phyloP scores from a whole-genome alignment of 2,797 vertebrate genomes.

The Bradypodion ventrale region DNA sequence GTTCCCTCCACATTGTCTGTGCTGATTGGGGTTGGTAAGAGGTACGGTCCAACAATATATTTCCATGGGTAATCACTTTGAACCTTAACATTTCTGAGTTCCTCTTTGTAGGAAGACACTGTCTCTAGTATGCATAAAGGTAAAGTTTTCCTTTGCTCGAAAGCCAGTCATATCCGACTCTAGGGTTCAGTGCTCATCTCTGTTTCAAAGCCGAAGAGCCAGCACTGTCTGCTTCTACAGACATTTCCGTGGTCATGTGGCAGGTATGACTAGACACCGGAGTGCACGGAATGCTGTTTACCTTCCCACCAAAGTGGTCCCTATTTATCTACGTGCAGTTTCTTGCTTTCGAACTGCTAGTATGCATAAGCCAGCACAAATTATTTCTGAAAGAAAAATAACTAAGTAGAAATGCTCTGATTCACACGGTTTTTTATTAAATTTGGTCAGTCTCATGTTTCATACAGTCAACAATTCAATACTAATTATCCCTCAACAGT shows the following conservation, averaged over 20 bases:
- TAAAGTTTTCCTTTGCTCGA: too few relatives aligned
- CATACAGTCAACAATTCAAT: slow-evolving; percentile 22
- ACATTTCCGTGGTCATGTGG: too few relatives aligned
- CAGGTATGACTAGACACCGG: too few relatives aligned
- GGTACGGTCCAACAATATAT: background rate
- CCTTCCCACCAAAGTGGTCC: too few relatives aligned
- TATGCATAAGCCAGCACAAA: background rate
- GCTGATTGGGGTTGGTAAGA: background rate
- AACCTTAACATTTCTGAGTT: background rate
- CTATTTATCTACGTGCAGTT: too few relatives aligned
- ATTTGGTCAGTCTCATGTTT: slow-evolving; percentile 20
- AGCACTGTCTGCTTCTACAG: too few relatives aligned
- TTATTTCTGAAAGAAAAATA: slow-evolving; percentile 28
- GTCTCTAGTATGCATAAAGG: background rate
- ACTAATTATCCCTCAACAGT: slow-evolving; percentile 30
- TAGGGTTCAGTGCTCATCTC: too few relatives aligned
- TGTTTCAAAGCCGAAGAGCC: too few relatives aligned
- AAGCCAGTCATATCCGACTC: too few relatives aligned
- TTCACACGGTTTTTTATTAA: slow-evolving; percentile 25
- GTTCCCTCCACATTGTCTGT: background rate
- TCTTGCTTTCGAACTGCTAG: too few relatives aligned
- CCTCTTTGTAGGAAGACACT: background rate
- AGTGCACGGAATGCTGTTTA: too few relatives aligned
- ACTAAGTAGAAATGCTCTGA: slow-evolving; percentile 15
- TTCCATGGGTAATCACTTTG: background rate